Base-by-base conservation (phyloP, 2,797 vertebrate species). In the Neopelma chrysocephalum region DNA sequence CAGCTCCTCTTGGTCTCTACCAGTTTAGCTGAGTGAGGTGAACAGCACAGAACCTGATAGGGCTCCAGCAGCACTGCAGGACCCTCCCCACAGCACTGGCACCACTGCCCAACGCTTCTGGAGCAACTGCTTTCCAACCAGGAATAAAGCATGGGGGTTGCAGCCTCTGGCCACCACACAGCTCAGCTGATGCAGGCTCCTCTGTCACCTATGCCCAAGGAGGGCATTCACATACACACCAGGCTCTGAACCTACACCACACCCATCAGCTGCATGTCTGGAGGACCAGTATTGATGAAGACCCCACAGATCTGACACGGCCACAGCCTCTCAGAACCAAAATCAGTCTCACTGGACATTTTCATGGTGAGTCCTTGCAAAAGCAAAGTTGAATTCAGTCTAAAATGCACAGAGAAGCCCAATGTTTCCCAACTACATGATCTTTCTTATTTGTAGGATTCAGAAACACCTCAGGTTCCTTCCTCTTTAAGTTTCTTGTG, bases 201-300 rank as follows among this genome's bases (percentile, higher is more conserved):
- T 38, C 47, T 32, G 45, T 29, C n/a, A 73, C 64, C 32, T 45
- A 3, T 11, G 27, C 11, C 26, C 3, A 1, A 62, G 54, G 64
- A 83, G 2, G 5, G 45, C 19, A 16, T 6, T 27, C 4, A 19
- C 0, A 3, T 3, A 31, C 10, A 21, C 0, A 0, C 2, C 4
- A 5, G 11, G 34, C 40, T 75, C 34, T n/a, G n/a, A 32, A 62
- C 31, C 8, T 8, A 75, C 4, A 1, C 17, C 10, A 25, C 3
- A 16, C 25, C 31, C 54, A 51, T 7, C 38, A 60, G 34, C 21
- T 69, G 57, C 7, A 0, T 9, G 34, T 8, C n/a, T 69, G 32
- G 14, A 82, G 14, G 25, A 48, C 23, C 50, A 68, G 5, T 9
- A 25, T 13, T 36, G 47, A 81, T 36, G 48, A 51, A 87, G 22